Conservation (phyloP, 2,888 invertebrate genomes). For the Plagodis dolabraria region DNA sequence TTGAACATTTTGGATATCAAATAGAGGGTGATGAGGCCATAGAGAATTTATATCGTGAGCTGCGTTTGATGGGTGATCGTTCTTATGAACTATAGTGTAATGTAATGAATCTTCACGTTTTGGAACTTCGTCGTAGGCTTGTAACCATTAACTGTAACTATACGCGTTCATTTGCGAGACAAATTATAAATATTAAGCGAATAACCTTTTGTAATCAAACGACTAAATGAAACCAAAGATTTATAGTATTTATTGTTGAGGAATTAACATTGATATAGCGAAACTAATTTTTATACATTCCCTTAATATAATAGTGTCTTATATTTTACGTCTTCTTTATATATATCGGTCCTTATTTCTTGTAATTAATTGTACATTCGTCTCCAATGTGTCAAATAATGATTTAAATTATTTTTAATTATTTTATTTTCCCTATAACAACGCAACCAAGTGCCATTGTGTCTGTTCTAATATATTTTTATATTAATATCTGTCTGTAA, state of each 20-base stretch:
- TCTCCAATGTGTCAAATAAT: slow-evolving; percentile 60
- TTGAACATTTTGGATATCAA: slow-evolving; percentile 2
- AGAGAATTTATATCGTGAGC: slow-evolving; percentile 31
- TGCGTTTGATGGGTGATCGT: slow-evolving; percentile 38
- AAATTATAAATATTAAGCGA: slow-evolving; percentile 44
- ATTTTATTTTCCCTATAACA: slow-evolving; percentile 59
- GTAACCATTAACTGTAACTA: slow-evolving; percentile 41
- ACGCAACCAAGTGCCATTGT: slow-evolving; percentile 83
- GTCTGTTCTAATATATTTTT: slow-evolving; percentile 79
- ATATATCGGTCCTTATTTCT: slow-evolving; percentile 26
- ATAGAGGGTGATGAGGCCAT: slow-evolving; percentile 8
- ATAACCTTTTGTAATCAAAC: slow-evolving; percentile 67
- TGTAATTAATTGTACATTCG: slow-evolving; percentile 34
- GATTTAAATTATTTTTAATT: slow-evolving; percentile 47
- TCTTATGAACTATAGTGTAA: slow-evolving; percentile 53
- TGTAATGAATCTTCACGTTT: slow-evolving; percentile 44
- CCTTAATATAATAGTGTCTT: slow-evolving; percentile 43
- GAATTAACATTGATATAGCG: slow-evolving; percentile 73
- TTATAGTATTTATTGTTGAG: slow-evolving; percentile 81
- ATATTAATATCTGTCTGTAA: slow-evolving; percentile 69
- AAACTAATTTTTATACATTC: slow-evolving; percentile 79
- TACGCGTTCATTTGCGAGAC: slow-evolving; percentile 46
- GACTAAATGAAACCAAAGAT: slow-evolving; percentile 82
- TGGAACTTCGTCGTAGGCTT: slow-evolving; percentile 46
- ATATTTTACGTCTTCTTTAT: slow-evolving; percentile 32